A percentile compares a stretch with the other conserved stretches of the same genome.
These are phyloP conservation scores for Pyralis farinalis DNA, from an alignment of 2,888 invertebrate species.

Conservation along the genomic window DNA sequence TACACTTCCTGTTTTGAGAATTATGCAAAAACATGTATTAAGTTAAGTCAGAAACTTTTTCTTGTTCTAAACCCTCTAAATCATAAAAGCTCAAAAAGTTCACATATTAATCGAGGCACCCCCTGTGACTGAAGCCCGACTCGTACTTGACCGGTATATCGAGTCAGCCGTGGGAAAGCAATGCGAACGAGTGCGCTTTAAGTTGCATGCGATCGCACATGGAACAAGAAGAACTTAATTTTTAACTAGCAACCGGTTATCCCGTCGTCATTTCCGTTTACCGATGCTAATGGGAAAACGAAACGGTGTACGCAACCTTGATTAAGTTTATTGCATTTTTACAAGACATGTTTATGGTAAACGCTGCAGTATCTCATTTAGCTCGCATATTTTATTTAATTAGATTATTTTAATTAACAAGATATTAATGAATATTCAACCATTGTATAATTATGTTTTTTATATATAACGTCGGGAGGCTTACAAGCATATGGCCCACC, in stretches of 20 bases:
- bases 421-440: constrained; percentile 9
- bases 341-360: constrained; percentile 43
- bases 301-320: constrained; percentile 22
- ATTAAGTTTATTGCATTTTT: constrained; percentile 43
- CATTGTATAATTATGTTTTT: not conserved
- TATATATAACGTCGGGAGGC: no score
- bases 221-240: constrained; percentile 53
- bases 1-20: no score
- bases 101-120: no score
- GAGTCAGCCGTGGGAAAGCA: constrained; percentile 66
- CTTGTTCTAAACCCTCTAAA: no score
- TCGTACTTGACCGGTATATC: no score
- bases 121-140: no score
- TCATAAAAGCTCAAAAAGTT: no score
- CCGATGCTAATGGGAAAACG: constrained; percentile 40
- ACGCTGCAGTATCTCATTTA: constrained; percentile 25
- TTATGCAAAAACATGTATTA: no score
- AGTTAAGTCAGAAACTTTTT: no score
- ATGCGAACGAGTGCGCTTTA: constrained; percentile 35
- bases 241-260: constrained; percentile 50
- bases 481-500: no score
- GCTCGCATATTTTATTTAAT: constrained; percentile 17
- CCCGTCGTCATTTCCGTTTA: constrained; percentile 47
- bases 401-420: constrained; percentile 13
- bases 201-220: constrained; percentile 40